phyloP scores from a whole-genome alignment of 2,888 invertebrate genomes.

The Lithodes maja region DNA sequence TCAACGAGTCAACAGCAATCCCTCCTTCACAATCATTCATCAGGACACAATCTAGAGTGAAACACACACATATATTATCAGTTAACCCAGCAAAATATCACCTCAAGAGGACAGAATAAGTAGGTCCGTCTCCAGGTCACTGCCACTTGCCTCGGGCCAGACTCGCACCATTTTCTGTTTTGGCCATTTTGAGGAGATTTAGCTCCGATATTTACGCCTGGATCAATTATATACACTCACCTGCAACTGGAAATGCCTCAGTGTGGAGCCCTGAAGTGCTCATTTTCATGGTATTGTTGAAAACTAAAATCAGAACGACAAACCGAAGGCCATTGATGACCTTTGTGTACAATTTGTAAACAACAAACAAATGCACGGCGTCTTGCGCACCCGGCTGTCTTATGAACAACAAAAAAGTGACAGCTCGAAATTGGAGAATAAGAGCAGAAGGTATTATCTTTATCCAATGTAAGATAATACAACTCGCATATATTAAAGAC shows the following conservation, averaged over 20 bases:
- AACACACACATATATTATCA: no score
- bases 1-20: no score
- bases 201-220: neutral
- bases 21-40: no score
- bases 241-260: conserved; percentile 61
- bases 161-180: conserved; percentile 12
- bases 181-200: neutral
- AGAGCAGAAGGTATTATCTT: no score
- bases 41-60: no score
- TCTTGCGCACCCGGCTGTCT: conserved; percentile 32
- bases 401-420: no score
- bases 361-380: conserved; percentile 52
- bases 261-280: conserved; percentile 58
- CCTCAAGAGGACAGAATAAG: neutral
- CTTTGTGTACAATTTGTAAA: conserved; percentile 64
- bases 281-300: conserved; percentile 52
- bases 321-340: conserved; percentile 46
- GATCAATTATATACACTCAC: conserved; percentile 33
- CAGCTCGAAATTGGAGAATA: no score
- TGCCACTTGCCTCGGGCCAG: conserved; percentile 6
- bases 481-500: no score
- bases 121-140: conserved; percentile 17
- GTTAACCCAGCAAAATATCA: no score
- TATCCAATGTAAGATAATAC: no score
- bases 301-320: conserved; percentile 3